Base-by-base conservation (phyloP, 2,797 vertebrate species). In the Okamejei kenojei region DNA sequence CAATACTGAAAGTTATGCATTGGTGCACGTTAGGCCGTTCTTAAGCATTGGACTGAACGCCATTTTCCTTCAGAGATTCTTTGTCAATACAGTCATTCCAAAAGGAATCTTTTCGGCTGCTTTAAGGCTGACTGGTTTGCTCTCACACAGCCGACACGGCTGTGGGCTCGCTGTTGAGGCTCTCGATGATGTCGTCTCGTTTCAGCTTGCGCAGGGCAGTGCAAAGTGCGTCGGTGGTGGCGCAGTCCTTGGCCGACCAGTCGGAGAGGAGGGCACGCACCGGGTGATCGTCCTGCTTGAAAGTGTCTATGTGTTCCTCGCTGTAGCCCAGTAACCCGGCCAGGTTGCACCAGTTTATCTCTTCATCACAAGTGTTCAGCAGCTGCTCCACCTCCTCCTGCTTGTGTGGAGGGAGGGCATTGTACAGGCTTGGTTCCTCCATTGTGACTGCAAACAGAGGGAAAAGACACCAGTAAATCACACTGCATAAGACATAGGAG, bases 291-390 rank as follows among this genome's bases (percentile, higher is more conserved):
- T 98, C 97, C n/a, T 96, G 96, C 0, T 96, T 96, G 96, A 99
- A 98, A 94, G 96, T 96, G 92, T 97, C 97, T 79, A 99, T 98
- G 86, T 98, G 96, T 93, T 98, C 97, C 38, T 98, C 97, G 94
- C 97, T 96, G 94, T 99, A 99, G 80, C 99, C 99, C 94, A 99
- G 96, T 94, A 99, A 97, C 0, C 96, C 97, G 0, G 99, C 99
- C 95, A 99, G 96, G 95, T 96, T 97, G 95, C 97, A 96, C 99
- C 98, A 99, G 93, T 97, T 96, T 94, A 84, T 81, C 21, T 98
- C 98, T 23, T 98, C 97, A 0, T 96, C 94, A 0, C 95, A 96
- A 94, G 96, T 93, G 0, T 94, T 96, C 94, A 99, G 96, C 93
- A 99, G 97, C 94, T 98, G 97, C 95, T 96, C 99, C 82, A 99